Percentiles rank a stretch among this genome's conserved stretches.
These are phyloP conservation scores for Cisticola juncidis DNA, from an alignment of 2,113 vertebrate genomes.

Conservation along the genomic window DNA sequence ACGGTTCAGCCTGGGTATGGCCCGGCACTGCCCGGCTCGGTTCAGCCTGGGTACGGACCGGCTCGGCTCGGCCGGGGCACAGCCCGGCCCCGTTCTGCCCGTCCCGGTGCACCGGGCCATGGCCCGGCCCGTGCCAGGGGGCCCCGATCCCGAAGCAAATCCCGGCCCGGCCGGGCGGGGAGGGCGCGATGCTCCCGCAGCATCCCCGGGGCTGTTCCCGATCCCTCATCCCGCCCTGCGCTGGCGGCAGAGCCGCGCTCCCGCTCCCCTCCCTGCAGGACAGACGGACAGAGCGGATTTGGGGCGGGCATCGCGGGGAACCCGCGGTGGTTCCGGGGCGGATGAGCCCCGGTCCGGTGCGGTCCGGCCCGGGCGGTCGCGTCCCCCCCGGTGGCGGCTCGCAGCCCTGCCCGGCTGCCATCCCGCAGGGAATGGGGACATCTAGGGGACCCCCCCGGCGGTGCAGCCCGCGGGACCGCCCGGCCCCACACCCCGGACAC, in stretches of 20 bases:
- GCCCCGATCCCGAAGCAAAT: background rate
- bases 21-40: too few species aligned
- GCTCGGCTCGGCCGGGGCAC: too few species aligned
- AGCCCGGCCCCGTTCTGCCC: background rate
- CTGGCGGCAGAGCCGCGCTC: background rate
- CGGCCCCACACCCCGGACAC: background rate
- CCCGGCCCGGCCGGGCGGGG: background rate
- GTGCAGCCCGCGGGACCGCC: background rate
- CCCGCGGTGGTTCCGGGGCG: too few species aligned
- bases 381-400: too few species aligned
- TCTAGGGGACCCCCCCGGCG: slow-evolving; percentile 51
- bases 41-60: too few species aligned
- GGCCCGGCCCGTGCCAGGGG: background rate
- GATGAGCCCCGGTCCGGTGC: too few species aligned
- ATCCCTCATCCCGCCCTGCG: background rate
- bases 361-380: too few species aligned
- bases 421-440: background rate
- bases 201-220: background rate
- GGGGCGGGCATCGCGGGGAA: too few species aligned
- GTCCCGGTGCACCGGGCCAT: background rate
- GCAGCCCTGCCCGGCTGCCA: too few species aligned
- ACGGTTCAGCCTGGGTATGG: background rate
- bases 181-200: background rate
- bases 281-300: too few species aligned
- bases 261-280: too few species aligned